These are phyloP conservation scores for Cerastis rubricosa DNA, from an alignment of 2,888 invertebrate genomes.

Conservation along the genomic window DNA sequence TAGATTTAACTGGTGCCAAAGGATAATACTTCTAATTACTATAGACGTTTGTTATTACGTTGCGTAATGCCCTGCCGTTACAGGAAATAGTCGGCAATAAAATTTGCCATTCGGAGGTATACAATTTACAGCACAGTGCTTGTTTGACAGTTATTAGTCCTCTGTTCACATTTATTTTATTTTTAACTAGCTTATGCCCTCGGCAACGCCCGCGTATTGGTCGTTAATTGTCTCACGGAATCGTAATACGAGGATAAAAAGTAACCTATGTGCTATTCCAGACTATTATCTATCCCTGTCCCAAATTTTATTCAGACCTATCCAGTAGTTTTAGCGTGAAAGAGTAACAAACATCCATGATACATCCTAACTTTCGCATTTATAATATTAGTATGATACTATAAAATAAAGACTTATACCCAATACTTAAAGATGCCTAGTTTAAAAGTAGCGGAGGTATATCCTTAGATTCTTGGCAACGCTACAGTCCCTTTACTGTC, in stretches of 20 bases:
- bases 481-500: constrained; percentile 47
- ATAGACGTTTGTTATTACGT: constrained; percentile 24
- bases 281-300: no score
- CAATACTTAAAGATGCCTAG: not conserved
- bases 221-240: no score
- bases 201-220: no score
- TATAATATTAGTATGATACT: no score
- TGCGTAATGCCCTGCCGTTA: constrained; percentile 15
- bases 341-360: no score
- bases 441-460: constrained; percentile 20
- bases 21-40: constrained; percentile 15
- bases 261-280: no score
- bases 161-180: not conserved
- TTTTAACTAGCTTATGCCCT: no score
- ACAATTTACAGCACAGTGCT: constrained; percentile 29
- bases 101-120: not conserved
- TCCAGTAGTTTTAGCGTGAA: no score
- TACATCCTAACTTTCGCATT: no score
- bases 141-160: constrained; percentile 6
- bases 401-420: not conserved
- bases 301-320: no score
- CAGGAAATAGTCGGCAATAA: constrained; percentile 49
- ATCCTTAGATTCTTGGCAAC: constrained; percentile 17
- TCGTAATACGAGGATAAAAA: no score
- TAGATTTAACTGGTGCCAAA: not conserved